Evolutionary conservation across 2,113 vertebrate species (phyloP).

Genomic region (Promerops cafer): DNA sequence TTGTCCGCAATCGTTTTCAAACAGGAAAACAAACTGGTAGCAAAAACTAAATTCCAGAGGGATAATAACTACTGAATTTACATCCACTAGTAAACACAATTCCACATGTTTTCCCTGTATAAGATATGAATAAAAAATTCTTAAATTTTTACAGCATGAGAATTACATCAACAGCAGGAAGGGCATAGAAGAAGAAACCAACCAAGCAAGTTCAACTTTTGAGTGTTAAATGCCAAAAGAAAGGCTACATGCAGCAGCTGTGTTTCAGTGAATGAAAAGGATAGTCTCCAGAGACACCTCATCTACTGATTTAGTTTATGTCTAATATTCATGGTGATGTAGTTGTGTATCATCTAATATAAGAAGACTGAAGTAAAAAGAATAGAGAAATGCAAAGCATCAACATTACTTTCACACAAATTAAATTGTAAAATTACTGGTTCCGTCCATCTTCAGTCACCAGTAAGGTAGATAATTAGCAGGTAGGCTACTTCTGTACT

Average conservation of each 20-base stretch:
- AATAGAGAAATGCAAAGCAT: background rate
- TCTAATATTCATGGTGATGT: background rate
- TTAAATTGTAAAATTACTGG: background rate
- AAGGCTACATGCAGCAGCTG: background rate
- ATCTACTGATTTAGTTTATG: background rate
- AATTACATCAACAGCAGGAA: background rate
- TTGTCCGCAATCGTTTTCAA: background rate
- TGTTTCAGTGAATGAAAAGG: background rate
- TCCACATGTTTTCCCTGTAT: background rate
- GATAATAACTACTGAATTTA: background rate
- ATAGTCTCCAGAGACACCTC: background rate
- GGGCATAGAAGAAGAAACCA: background rate
- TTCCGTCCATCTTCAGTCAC: background rate
- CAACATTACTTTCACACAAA: background rate
- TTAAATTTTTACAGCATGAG: background rate
- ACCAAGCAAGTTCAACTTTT: background rate
- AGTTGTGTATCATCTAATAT: background rate
- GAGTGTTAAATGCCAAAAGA: background rate
- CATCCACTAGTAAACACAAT: background rate
- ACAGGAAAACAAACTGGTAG: background rate
- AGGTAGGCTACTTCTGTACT: background rate
- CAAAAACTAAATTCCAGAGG: background rate
- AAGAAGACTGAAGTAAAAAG: background rate
- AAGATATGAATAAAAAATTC: background rate
- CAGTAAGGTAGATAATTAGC: background rate